Evolutionary conservation across 2,888 invertebrate species (phyloP).

Genomic region (Hirtodrosophila alboralis): DNA sequence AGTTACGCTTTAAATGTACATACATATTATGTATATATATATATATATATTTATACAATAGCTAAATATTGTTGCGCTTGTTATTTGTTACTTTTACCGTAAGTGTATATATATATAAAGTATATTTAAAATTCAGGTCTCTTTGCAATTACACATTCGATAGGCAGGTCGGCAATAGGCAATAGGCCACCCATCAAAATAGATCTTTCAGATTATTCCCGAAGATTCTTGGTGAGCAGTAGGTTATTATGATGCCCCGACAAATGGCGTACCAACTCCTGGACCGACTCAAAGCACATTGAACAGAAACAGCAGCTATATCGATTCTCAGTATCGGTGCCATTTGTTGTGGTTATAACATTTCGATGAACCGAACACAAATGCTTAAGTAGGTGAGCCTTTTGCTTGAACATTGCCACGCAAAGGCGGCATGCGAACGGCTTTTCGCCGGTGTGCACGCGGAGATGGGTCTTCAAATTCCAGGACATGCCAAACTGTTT

Average conservation of each 20-base stretch:
- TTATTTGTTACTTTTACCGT: constrained; percentile 35
- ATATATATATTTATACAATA: constrained; percentile 74
- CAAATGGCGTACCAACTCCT: constrained; percentile 93
- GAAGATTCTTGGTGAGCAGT: constrained; percentile 93
- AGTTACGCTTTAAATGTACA: constrained; percentile 68
- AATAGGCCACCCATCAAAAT: constrained; percentile 26
- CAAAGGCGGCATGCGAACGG: constrained; percentile 95
- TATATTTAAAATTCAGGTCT: constrained; percentile 75
- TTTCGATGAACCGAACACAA: constrained; percentile 95
- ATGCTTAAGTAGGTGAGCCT: constrained; percentile 94
- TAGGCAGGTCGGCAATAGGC: too few species aligned
- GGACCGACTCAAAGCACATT: constrained; percentile 92
- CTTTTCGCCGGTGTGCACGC: constrained; percentile 95
- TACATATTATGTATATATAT: constrained; percentile 1
- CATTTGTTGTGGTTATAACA: constrained; percentile 88
- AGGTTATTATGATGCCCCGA: constrained; percentile 95
- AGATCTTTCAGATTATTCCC: constrained; percentile 85
- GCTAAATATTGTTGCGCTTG: constrained; percentile 37
- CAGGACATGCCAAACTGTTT: constrained; percentile 97
- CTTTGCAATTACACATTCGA: constrained; percentile 70
- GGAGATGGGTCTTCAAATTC: constrained; percentile 94
- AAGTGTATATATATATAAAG: constrained; percentile 41
- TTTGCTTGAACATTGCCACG: constrained; percentile 96
- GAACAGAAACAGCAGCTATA: constrained; percentile 96
- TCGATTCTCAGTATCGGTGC: constrained; percentile 90